Conservation (phyloP, 2,797 vertebrate species). For the Sibirionetta formosa region DNA sequence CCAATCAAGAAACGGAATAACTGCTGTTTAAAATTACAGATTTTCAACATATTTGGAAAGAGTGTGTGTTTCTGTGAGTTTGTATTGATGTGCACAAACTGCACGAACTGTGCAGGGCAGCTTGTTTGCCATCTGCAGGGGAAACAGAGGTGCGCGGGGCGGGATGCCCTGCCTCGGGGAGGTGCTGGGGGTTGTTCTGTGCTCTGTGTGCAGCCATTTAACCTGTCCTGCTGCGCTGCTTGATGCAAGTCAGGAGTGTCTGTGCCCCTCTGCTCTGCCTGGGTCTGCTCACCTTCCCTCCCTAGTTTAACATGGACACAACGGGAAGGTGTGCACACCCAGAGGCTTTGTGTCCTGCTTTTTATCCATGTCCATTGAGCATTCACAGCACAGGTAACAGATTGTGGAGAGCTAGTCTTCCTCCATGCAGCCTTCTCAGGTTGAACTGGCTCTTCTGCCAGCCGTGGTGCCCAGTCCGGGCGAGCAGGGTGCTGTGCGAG, state of each 20-base stretch:
- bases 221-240: neutral
- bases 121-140: neutral
- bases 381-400: neutral
- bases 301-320: fast-evolving
- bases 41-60: neutral
- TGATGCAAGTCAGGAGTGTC: neutral
- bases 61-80: neutral
- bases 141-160: neutral
- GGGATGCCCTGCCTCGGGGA: neutral
- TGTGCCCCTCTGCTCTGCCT: neutral
- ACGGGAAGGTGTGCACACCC: neutral
- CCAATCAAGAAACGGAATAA: neutral
- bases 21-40: neutral
- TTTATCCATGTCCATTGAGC: neutral
- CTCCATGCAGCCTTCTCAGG: neutral
- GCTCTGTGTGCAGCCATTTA: neutral
- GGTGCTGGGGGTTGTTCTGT: neutral
- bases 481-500: neutral
- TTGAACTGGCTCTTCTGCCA: neutral
- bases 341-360: neutral
- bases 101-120: fast-evolving
- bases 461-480: neutral
- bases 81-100: neutral
- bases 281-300: neutral
- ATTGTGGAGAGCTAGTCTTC: neutral